A percentile compares a stretch with the other conserved stretches of the same genome.
Conservation (phyloP, 2,888 invertebrate genomes). For the Rhopalosiphum nymphaeae region DNA sequence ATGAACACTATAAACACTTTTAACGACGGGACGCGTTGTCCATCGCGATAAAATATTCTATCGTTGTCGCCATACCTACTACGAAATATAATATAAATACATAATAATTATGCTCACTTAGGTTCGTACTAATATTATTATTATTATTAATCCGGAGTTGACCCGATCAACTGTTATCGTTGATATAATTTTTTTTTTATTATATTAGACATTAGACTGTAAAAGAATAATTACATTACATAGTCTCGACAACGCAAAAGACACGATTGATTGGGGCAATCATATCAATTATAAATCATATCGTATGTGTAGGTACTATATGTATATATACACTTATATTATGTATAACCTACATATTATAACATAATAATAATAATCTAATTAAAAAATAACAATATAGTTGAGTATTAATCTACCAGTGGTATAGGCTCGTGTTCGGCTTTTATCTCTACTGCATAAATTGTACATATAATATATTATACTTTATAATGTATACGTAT, state of each 20-base stretch:
- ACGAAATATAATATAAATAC: neutral
- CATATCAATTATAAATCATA: neutral
- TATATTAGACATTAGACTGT: neutral
- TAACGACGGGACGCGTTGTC: neutral
- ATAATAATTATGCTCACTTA: neutral
- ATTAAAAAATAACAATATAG: neutral
- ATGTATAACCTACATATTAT: neutral
- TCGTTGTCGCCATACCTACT: neutral
- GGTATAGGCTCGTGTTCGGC: neutral
- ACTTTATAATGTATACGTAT: no score
- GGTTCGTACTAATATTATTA: neutral
- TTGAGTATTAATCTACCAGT: neutral
- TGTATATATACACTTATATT: neutral
- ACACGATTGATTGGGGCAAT: neutral
- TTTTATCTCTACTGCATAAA: neutral
- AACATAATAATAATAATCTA: neutral
- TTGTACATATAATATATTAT: no score
- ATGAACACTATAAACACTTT: neutral
- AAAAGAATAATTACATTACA: neutral
- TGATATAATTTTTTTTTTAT: neutral
- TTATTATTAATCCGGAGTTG: neutral
- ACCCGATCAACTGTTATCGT: neutral
- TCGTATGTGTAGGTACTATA: neutral
- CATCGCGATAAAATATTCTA: neutral
- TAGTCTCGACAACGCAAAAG: neutral